Evolutionary conservation across 2,888 invertebrate species (phyloP).

Genomic region (Agapostemon virescens): DNA sequence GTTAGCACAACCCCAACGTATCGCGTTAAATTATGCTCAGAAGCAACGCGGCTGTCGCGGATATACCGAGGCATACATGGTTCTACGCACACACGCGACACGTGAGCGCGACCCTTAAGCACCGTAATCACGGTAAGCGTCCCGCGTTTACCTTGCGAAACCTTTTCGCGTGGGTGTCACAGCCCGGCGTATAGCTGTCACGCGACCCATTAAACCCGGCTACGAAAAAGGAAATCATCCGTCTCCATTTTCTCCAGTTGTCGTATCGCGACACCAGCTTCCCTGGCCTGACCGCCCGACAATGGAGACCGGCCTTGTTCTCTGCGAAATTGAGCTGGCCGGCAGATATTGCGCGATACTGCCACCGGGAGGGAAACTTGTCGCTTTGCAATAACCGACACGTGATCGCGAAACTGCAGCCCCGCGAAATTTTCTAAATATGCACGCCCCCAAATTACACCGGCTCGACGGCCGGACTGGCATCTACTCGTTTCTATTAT

Average conservation of each 20-base stretch:
- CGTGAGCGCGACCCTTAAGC: slow-evolving; percentile 57
- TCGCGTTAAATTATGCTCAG: slow-evolving; percentile 81
- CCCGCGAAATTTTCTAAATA: slow-evolving; percentile 7
- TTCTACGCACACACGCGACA: slow-evolving; percentile 46
- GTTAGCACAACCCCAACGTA: slow-evolving; percentile 80
- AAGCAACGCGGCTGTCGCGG: slow-evolving; percentile 71
- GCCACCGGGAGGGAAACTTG: slow-evolving; percentile 5
- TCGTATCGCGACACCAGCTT: slow-evolving; percentile 50
- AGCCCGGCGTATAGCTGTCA: slow-evolving; percentile 53
- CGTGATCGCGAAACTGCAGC: background rate
- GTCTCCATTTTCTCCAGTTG: slow-evolving; percentile 67
- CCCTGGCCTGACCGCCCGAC: slow-evolving; percentile 13
- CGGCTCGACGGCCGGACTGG: background rate
- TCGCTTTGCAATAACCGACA: slow-evolving; percentile 1
- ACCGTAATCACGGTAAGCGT: slow-evolving; percentile 70
- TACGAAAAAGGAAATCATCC: slow-evolving; percentile 68
- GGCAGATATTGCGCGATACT: background rate
- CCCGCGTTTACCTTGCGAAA: slow-evolving; percentile 55
- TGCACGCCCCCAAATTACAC: slow-evolving; percentile 2
- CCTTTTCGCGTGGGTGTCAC: slow-evolving; percentile 50
- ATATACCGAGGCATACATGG: slow-evolving; percentile 54
- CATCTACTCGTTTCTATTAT: background rate
- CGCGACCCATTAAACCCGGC: slow-evolving; percentile 58
- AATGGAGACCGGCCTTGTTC: background rate
- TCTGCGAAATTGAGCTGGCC: slow-evolving; percentile 29